Conservation (phyloP, 2,888 invertebrate species). For the Electrophaes corylata region DNA sequence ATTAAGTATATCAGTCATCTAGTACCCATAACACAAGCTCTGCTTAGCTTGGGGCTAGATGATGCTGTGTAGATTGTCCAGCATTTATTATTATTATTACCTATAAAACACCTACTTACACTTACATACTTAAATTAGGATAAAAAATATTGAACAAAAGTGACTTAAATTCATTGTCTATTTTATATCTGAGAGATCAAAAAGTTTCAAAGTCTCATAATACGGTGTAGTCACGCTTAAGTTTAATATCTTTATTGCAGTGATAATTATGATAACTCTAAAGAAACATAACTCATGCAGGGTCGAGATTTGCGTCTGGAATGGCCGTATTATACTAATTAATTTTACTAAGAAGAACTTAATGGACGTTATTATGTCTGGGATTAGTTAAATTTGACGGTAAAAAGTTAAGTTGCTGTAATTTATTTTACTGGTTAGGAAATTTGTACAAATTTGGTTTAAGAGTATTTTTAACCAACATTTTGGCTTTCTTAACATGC, state of each 20-base stretch:
- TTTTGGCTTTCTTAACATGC: background rate
- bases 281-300: constrained; percentile 77
- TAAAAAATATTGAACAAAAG: no score
- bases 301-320: constrained; percentile 76
- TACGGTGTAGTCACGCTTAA: constrained; percentile 59
- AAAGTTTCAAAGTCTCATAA: constrained; percentile 49
- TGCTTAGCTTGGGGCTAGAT: no score
- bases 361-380: constrained; percentile 68
- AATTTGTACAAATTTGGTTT: background rate
- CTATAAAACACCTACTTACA: no score
- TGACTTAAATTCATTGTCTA: no score
- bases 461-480: background rate
- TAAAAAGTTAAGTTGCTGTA: constrained; percentile 28
- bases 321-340: constrained; percentile 82
- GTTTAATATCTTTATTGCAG: constrained; percentile 72
- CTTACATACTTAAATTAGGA: no score
- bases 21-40: no score
- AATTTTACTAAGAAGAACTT: constrained; percentile 75
- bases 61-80: no score
- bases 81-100: no score
- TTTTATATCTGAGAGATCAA: background rate
- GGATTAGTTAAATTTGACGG: constrained; percentile 58
- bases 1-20: no score
- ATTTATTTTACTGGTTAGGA: constrained; percentile 21
- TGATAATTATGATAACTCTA: constrained; percentile 79